Percentiles rank a stretch among this genome's conserved stretches.
These are phyloP conservation scores for Harpalus rufipes DNA, from an alignment of 2,888 invertebrate genomes.

Conservation along the genomic window DNA sequence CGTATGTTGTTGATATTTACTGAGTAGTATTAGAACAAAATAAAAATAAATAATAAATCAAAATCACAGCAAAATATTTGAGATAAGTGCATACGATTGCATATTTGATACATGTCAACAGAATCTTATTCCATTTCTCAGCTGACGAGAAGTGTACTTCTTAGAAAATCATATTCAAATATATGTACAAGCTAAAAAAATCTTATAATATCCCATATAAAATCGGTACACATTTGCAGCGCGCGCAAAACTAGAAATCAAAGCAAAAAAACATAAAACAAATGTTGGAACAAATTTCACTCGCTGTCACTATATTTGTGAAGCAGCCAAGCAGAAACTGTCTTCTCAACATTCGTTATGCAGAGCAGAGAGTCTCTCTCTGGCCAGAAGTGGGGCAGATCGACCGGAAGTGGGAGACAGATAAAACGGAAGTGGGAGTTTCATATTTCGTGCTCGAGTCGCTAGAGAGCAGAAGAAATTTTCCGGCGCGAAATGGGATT, in stretches of 20 bases:
- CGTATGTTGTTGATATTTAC: too few relatives aligned
- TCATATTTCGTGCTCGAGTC: slow-evolving; percentile 30
- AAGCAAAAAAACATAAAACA: slow-evolving; percentile 42
- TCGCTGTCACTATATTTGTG: slow-evolving; percentile 63
- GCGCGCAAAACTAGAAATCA: slow-evolving; percentile 15
- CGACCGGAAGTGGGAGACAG: slow-evolving; percentile 15
- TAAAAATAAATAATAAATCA: too few relatives aligned
- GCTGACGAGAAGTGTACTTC: not conserved
- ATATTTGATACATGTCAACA: not conserved
- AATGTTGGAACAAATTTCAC: slow-evolving; percentile 61
- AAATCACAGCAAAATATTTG: too few relatives aligned
- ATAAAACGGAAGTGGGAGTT: slow-evolving; percentile 10
- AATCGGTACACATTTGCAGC: slow-evolving; percentile 53
- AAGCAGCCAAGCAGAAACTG: slow-evolving; percentile 49
- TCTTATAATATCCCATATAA: slow-evolving; percentile 57
- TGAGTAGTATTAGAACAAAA: too few relatives aligned
- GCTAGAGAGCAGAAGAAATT: slow-evolving; percentile 21
- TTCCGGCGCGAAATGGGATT: slow-evolving; percentile 18
- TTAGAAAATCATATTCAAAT: slow-evolving; percentile 1
- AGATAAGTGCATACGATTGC: too few relatives aligned
- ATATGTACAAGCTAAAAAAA: slow-evolving; percentile 15
- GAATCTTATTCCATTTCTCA: not conserved
- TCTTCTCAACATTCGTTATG: slow-evolving; percentile 28
- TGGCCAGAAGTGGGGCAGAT: slow-evolving; percentile 5
- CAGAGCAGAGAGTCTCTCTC: slow-evolving; percentile 23